These are phyloP conservation scores for Stegodyphus dumicola DNA, from an alignment of 1,140 invertebrate species.

Conservation along the genomic window DNA sequence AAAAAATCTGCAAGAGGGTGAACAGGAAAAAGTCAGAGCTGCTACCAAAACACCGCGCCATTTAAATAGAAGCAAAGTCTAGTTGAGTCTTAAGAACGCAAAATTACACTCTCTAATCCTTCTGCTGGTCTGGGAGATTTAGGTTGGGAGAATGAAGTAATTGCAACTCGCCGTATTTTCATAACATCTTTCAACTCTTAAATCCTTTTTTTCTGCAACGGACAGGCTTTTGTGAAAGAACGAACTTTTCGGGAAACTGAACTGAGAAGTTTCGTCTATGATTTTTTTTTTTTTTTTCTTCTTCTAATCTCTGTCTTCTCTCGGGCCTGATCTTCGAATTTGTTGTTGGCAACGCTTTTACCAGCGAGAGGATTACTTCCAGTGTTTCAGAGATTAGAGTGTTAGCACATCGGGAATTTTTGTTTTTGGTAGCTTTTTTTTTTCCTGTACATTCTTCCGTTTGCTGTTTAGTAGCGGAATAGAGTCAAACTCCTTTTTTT, in stretches of 20 bases:
- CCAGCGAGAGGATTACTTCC: conserved; percentile 26
- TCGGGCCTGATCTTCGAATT: conserved; percentile 40
- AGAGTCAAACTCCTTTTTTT: background rate
- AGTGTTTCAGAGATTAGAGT: conserved; percentile 32
- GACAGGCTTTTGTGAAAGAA: conserved; percentile 28
- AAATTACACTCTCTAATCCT: conserved; percentile 54
- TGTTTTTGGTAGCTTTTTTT: background rate
- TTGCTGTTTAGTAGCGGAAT: background rate
- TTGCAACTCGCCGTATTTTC: conserved; percentile 55
- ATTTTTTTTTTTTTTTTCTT: conserved; percentile 1
- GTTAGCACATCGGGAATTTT: conserved; percentile 12
- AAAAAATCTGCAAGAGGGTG: too few relatives aligned
- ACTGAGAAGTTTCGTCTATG: conserved; percentile 4
- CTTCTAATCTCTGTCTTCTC: background rate
- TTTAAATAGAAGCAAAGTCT: conserved; percentile 49
- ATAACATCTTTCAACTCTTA: conserved; percentile 27
- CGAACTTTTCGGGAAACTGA: conserved; percentile 13
- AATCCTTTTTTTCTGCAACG: conserved; percentile 22
- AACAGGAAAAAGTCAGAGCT: background rate
- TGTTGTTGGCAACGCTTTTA: conserved; percentile 22
- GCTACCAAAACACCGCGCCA: conserved; percentile 9
- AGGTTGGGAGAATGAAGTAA: conserved; percentile 20
- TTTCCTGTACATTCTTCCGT: background rate
- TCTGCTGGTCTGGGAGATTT: conserved; percentile 11
- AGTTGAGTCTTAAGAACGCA: conserved; percentile 19